Evolutionary conservation across 2,888 invertebrate species (phyloP), one percentile per base, ranked within the genome.

Genomic region (Lysandra coridon): DNA sequence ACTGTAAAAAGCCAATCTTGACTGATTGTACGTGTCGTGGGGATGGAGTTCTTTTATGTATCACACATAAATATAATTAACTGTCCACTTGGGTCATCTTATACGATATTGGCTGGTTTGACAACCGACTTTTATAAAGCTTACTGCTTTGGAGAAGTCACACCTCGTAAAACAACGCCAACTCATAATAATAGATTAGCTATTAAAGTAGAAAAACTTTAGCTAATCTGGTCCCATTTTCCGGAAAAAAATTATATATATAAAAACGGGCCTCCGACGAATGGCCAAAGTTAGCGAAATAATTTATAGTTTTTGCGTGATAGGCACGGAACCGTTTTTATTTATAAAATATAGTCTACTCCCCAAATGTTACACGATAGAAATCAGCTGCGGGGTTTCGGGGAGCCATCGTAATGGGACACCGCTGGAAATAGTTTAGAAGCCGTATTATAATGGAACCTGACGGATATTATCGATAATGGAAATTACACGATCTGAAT

Each of bases 371-470:
- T 57, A 57, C 57, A 69, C 69, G 69, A 69, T 69, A 69, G 69
- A 69, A 17, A 53, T 57, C 33, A 53, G 53, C 23, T 53, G 76
- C 76, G 33, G 76, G 76, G 76, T 76, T 76, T 76, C 76, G 53
- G 44, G 30, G 76, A 40, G 44, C 74, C 53, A 49, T 30, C 17
- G 53, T 76, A 76, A 76, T 33, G 76, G 53, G 33, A 76, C 33
- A 76, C 33, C 57, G 75, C 75, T 23, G 76, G 76, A 76, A 53
- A 76, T 76, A 53, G 75, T 75, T 75, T 14, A 33, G 76, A 76
- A 76, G 76, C 76, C 57, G 30, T 76, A 76, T 12, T 30, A 33
- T 76, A 76, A 76, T 76, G 53, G 76, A 57, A 17, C 30, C 30
- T 57, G 33, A 12, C 57, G 44, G 44, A 75, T 44, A 49, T n/a